Evolutionary conservation across 2,113 vertebrate genomes (phyloP).

Genomic region (Apistogramma diplotaenia): DNA sequence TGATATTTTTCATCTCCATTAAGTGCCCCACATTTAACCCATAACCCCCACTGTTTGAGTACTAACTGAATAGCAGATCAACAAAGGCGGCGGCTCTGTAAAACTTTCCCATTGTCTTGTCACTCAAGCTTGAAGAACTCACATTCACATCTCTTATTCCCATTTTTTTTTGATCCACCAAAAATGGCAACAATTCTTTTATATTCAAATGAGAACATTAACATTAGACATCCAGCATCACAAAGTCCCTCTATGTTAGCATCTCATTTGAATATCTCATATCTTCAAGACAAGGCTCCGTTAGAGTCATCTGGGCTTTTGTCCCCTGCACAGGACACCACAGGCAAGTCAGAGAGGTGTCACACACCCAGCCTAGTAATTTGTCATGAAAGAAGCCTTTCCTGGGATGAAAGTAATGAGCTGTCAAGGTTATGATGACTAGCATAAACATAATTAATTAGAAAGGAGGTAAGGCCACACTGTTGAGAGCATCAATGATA

Average conservation of each 20-base stretch:
- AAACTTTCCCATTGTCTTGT: constrained; percentile 79
- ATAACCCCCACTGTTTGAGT: constrained; percentile 21
- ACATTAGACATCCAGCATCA: constrained; percentile 78
- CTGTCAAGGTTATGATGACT: constrained; percentile 73
- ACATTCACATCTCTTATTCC: constrained; percentile 60
- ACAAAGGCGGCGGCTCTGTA: constrained; percentile 57
- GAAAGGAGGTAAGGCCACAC: constrained; percentile 50
- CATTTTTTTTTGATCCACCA: constrained; percentile 71
- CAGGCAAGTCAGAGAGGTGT: constrained; percentile 72
- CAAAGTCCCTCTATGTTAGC: constrained; percentile 75
- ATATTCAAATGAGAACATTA: constrained; percentile 84
- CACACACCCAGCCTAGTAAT: constrained; percentile 68
- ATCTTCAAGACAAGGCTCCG: constrained; percentile 79
- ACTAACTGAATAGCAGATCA: constrained; percentile 27
- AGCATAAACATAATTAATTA: constrained; percentile 80
- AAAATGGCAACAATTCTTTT: constrained; percentile 77
- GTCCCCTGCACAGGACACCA: constrained; percentile 74
- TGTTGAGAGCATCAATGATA: constrained; percentile 58
- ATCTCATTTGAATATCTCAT: constrained; percentile 82
- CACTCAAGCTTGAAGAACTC: constrained; percentile 70
- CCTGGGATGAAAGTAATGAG: constrained; percentile 70
- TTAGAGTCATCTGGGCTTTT: constrained; percentile 77
- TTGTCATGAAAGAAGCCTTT: constrained; percentile 73
- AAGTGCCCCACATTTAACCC: constrained; percentile 43
- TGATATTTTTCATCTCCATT: constrained; percentile 5